phyloP scores from a whole-genome alignment of 2,113 vertebrate genomes.

The Misgurnus anguillicaudatus region DNA sequence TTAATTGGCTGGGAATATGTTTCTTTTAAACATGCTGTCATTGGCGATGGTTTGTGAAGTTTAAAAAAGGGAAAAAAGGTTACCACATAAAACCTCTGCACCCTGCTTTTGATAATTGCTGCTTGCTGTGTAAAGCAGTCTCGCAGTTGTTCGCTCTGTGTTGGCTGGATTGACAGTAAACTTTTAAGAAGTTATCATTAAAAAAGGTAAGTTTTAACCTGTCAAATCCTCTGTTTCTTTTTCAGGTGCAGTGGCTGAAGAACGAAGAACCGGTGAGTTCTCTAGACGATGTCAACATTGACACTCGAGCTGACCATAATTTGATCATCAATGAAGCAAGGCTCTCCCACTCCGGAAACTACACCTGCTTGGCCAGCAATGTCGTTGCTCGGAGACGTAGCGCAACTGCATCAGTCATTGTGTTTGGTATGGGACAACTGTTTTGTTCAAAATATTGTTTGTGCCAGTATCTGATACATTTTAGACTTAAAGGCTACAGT shows the following conservation, averaged over 20 bases:
- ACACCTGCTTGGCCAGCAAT: conserved; percentile 94
- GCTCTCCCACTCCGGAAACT: conserved; percentile 93
- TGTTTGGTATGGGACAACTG: conserved; percentile 81
- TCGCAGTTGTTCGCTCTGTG: conserved; percentile 2
- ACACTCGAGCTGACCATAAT: conserved; percentile 91
- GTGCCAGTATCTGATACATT: not conserved
- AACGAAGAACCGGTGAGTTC: conserved; percentile 89
- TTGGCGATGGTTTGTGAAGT: conserved; percentile 16
- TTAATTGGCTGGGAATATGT: conserved; percentile 28
- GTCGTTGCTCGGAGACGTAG: conserved; percentile 92
- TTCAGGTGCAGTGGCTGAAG: conserved; percentile 97
- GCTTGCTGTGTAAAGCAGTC: not conserved
- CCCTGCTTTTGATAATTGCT: not conserved
- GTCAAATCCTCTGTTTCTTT: not conserved
- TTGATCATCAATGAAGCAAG: conserved; percentile 92
- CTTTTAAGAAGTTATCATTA: not conserved
- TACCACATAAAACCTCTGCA: not conserved
- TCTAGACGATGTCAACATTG: conserved; percentile 84
- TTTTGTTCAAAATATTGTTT: not conserved
- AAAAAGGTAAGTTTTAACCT: not conserved
- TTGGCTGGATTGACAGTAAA: conserved; percentile 16
- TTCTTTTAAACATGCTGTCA: conserved; percentile 13
- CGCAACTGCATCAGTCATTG: conserved; percentile 84
- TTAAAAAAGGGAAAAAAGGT: conserved; percentile 10
- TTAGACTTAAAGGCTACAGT: not conserved